Conservation (phyloP, 2,113 vertebrate species). For the Takifugu flavidus region DNA sequence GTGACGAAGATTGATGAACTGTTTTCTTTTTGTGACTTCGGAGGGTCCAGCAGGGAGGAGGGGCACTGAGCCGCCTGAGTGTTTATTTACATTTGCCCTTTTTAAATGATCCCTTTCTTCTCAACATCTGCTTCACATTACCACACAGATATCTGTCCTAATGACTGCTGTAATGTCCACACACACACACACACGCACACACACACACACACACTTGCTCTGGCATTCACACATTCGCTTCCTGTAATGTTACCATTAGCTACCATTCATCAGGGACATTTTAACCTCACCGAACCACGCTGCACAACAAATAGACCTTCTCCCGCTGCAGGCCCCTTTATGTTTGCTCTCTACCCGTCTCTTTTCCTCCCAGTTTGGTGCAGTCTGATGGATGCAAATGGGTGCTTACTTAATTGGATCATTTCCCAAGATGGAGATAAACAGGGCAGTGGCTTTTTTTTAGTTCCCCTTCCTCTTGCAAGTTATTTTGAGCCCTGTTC, state of each 20-base stretch:
- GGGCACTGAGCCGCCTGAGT: slow-evolving; percentile 51
- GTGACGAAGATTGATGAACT: slow-evolving; percentile 78
- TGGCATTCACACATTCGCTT: slow-evolving; percentile 20
- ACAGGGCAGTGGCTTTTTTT: slow-evolving; percentile 74
- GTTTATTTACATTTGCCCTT: slow-evolving; percentile 80
- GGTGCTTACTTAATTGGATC: slow-evolving; percentile 96
- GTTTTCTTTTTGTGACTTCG: slow-evolving; percentile 77
- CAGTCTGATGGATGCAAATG: slow-evolving; percentile 89
- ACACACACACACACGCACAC: slow-evolving; percentile 28
- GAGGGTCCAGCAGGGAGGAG: slow-evolving; percentile 59
- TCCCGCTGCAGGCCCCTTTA: slow-evolving; percentile 36
- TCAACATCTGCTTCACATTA: slow-evolving; percentile 79
- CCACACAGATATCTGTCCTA: slow-evolving; percentile 74
- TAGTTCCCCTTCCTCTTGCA: slow-evolving; percentile 53
- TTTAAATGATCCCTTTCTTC: slow-evolving; percentile 79
- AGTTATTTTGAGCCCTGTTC: slow-evolving; percentile 86
- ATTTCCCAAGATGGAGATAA: slow-evolving; percentile 94
- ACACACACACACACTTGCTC: not conserved
- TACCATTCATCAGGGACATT: slow-evolving; percentile 63
- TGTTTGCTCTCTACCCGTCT: slow-evolving; percentile 51
- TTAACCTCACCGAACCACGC: slow-evolving; percentile 63
- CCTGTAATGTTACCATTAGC: slow-evolving; percentile 53
- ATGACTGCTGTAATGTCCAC: slow-evolving; percentile 65
- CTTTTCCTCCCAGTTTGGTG: slow-evolving; percentile 70
- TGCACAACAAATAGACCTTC: slow-evolving; percentile 62